Percentiles rank a stretch among this genome's conserved stretches.
These are phyloP conservation scores for Morpho achilles DNA, from an alignment of 2,888 invertebrate genomes.

Conservation along the genomic window DNA sequence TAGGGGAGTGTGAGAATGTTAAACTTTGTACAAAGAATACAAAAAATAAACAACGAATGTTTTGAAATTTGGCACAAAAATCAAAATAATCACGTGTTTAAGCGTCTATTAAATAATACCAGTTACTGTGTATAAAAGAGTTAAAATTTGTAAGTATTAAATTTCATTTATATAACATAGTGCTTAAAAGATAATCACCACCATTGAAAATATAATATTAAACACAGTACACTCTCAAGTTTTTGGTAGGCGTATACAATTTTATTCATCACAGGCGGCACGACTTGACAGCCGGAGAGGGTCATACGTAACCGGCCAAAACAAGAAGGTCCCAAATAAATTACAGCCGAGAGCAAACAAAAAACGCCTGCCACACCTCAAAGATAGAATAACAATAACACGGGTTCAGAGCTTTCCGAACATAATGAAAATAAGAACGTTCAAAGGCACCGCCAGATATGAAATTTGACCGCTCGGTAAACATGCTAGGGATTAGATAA, in stretches of 20 bases:
- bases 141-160: too few relatives aligned
- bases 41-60: too few relatives aligned
- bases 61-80: too few relatives aligned
- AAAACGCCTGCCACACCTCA: slow-evolving; percentile 56
- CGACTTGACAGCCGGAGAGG: slow-evolving; percentile 44
- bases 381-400: slow-evolving; percentile 68
- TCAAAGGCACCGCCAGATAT: slow-evolving; percentile 38
- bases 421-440: slow-evolving; percentile 49
- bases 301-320: slow-evolving; percentile 49
- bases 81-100: too few relatives aligned
- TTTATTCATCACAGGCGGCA: slow-evolving; percentile 42
- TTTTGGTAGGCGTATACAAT: slow-evolving; percentile 43
- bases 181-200: too few relatives aligned
- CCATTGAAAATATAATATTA: background rate
- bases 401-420: slow-evolving; percentile 41
- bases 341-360: slow-evolving; percentile 51
- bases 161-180: too few relatives aligned
- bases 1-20: too few relatives aligned
- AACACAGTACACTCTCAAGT: slow-evolving; percentile 19
- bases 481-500: slow-evolving; percentile 40
- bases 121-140: too few relatives aligned
- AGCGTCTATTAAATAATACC: too few relatives aligned
- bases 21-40: too few relatives aligned
- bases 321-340: slow-evolving; percentile 56
- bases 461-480: slow-evolving; percentile 51